Percentiles rank a stretch among this genome's conserved stretches.
Conservation (phyloP, 2,797 vertebrate genomes). For the Channa striata region DNA sequence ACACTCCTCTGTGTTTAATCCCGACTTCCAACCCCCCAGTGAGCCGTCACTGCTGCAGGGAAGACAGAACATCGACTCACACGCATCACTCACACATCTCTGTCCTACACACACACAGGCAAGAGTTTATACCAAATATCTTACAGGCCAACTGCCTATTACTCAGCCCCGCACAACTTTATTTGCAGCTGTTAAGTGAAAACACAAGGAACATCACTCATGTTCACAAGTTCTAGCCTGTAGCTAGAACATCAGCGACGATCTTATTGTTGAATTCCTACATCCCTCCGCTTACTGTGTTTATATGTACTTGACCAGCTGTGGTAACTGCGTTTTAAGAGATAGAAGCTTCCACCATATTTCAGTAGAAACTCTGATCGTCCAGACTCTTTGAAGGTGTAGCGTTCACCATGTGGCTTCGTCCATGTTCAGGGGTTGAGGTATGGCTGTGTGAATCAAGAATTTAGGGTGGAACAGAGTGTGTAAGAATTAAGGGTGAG, state of each 20-base stretch:
- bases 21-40: constrained; percentile 82
- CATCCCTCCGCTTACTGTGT: constrained; percentile 24
- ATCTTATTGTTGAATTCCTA: constrained; percentile 52
- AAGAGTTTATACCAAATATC: constrained; percentile 74
- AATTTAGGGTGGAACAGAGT: constrained; percentile 49
- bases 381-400: neutral
- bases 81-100: constrained; percentile 68
- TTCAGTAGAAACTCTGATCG: neutral
- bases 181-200: constrained; percentile 82
- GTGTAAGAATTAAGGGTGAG: constrained; percentile 64
- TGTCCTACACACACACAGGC: constrained; percentile 9
- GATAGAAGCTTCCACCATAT: neutral
- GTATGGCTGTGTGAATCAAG: constrained; percentile 37
- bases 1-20: constrained; percentile 84
- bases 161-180: constrained; percentile 78
- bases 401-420: constrained; percentile 6
- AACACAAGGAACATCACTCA: constrained; percentile 71
- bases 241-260: constrained; percentile 50
- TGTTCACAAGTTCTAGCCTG: constrained; percentile 50
- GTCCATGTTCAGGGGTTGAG: constrained; percentile 37
- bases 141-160: constrained; percentile 75
- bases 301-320: constrained; percentile 35
- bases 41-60: constrained; percentile 83
- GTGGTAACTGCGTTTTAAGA: constrained; percentile 31
- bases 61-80: constrained; percentile 75